These are phyloP conservation scores for Hymenopus coronatus DNA, from an alignment of 2,888 invertebrate genomes.

Conservation along the genomic window DNA sequence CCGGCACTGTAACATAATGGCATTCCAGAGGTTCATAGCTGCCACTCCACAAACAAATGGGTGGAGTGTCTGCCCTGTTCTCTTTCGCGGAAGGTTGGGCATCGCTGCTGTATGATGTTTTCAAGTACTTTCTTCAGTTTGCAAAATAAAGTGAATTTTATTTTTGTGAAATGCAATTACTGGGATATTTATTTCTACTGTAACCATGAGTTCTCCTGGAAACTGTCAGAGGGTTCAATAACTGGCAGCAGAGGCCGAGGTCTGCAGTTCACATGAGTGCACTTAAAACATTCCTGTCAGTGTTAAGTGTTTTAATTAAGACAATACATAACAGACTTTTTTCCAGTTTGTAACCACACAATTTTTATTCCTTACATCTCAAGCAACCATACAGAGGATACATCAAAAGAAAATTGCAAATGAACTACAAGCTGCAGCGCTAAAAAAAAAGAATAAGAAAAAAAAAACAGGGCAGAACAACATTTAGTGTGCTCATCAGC, in stretches of 20 bases:
- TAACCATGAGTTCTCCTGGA: too few species aligned
- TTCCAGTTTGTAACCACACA: neutral
- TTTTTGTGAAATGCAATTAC: too few species aligned
- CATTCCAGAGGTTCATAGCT: too few species aligned
- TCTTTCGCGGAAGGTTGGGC: too few species aligned
- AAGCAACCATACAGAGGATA: neutral
- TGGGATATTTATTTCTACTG: too few species aligned
- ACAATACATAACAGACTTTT: neutral
- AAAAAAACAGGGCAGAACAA: neutral
- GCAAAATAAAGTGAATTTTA: too few species aligned
- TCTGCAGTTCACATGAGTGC: neutral
- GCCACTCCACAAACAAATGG: too few species aligned
- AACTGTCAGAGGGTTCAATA: too few species aligned
- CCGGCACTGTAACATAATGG: too few species aligned
- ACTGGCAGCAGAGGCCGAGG: neutral
- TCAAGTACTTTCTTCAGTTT: too few species aligned
- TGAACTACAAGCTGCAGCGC: neutral
- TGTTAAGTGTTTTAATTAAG: neutral
- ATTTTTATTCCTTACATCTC: neutral
- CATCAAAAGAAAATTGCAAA: neutral
- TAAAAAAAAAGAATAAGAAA: neutral
- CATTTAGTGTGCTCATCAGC: neutral
- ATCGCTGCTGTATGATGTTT: too few species aligned
- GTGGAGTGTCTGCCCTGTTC: too few species aligned
- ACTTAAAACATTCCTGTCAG: neutral